Base-by-base conservation (phyloP, 2,888 invertebrate genomes). In the Dyspetes luteomarginatus region DNA sequence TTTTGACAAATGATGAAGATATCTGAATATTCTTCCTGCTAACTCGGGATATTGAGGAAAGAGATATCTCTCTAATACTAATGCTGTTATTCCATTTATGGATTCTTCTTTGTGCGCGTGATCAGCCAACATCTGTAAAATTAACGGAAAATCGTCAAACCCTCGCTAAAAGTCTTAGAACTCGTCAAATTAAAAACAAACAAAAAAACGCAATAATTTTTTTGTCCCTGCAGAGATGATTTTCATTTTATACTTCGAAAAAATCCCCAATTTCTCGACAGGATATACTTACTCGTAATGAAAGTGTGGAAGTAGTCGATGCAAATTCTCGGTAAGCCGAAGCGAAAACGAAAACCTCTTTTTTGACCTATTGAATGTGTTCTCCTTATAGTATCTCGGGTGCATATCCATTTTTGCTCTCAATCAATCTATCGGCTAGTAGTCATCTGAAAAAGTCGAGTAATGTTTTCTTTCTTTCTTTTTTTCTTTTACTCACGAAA, bases 11-110 rank as follows among this genome's bases (percentile, higher is more conserved):
- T 90, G 90, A 88, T 94, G 95, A 83, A 97, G 93, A 90, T 95
- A 94, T 75, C 92, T 92, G 91, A 94, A 97, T 81, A 97, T 93
- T 85, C 95, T 94, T 15, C 94, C 93, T 0, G 95, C 96, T 86
- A 97, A 93, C 84, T 96, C 95, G 1, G 94, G 94, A 90, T 97
- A 96, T 89, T 94, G 94, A n/a, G 97, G 96, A 92, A 97, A 97
- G 83, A 97, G 93, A 92, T 96, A 96, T 86, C 94, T 94, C 95
- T 96, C 93, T 52, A 96, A 95, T n/a, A 94, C 94, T 64, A 94
- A 94, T 77, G 94, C 93, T 1, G 95, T 94, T 88, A 97, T 95
- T 45, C 96, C 96, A 86, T 95, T 94, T 79, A 96, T 92, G 36
- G 95, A 95, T 90, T 95, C 95, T 89, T 95, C 95, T 81, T 95